Conservation (phyloP, 2,888 invertebrate species). For the Phasia obesa region DNA sequence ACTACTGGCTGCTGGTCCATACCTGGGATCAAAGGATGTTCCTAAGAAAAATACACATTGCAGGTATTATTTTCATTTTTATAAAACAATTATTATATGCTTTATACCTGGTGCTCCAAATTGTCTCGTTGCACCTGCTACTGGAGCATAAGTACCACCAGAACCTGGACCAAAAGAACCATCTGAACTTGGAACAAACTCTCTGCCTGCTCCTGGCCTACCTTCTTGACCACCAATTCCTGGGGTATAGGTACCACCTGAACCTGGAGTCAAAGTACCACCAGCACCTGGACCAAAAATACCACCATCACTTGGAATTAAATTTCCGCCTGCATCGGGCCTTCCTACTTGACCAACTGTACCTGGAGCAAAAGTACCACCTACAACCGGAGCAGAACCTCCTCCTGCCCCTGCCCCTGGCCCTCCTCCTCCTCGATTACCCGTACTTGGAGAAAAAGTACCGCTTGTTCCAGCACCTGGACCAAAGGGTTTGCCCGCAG, state of each 20-base stretch:
- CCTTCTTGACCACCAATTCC: slow-evolving; percentile 8
- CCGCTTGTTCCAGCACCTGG: slow-evolving; percentile 31
- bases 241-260: not conserved
- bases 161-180: slow-evolving; percentile 20
- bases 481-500: slow-evolving; percentile 7
- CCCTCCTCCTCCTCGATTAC: too few relatives aligned
- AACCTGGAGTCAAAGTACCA: slow-evolving; percentile 22
- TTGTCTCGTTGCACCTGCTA: slow-evolving; percentile 10
- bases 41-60: too few relatives aligned
- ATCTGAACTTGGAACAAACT: not conserved
- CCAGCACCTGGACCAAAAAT: slow-evolving; percentile 32
- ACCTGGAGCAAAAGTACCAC: too few relatives aligned
- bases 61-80: too few relatives aligned
- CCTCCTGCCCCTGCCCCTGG: too few relatives aligned
- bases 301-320: too few relatives aligned
- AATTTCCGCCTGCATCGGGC: too few relatives aligned
- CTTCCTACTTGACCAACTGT: too few relatives aligned
- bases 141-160: not conserved
- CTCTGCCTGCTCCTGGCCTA: not conserved
- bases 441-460: too few relatives aligned
- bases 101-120: slow-evolving; percentile 16
- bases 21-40: too few relatives aligned
- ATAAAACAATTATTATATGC: not conserved
- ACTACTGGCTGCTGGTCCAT: too few relatives aligned
- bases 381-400: too few relatives aligned